Evolutionary conservation across 2,113 vertebrate species (phyloP), one percentile per base, ranked within the genome.

Genomic region (Hippopotamus amphibius): DNA sequence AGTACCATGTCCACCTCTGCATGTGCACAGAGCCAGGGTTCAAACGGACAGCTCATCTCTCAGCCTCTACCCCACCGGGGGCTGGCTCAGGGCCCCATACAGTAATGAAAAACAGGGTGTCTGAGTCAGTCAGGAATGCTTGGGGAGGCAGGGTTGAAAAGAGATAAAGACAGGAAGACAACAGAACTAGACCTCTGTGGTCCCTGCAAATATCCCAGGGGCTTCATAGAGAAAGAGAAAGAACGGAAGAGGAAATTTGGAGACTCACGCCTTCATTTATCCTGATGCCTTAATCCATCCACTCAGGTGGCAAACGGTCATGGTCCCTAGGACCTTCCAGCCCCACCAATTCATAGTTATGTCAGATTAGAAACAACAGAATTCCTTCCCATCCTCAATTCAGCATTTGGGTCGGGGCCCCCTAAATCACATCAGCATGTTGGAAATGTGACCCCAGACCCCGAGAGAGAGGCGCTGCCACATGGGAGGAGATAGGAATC

Each of bases 401-500:
- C 61, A 93, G 93, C 59, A 72, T 81, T 82, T 65, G 72, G 69
- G 96, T 7, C 11, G 7, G 76, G 91, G 81, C 16, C n/a, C 71
- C 61, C 83, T 77, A 65, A 13, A 7, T 90, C 53, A 68, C 0
- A 1, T 80, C 53, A 76, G 15, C 57, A 68, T 21, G 43, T 76
- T 72, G 83, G 83, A 77, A 85, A 76, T 68, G 61, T 85, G 85
- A 97, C 72, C 77, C 57, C 26, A 66, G 74, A 68, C 89, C 96
- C 94, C 33, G 6, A 89, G 63, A 90, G 37, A 43, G 46, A 93
- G 83, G 95, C 79, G 88, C 69, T 95, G 90, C 87, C 90, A 96
- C 83, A 37, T 4, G 53, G 83, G 89, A 97, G 95, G 96, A 97
- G 90, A 97, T 0, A 93, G 85, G 93, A 93, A 76, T 96, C 72